Evolutionary conservation across 1,140 invertebrate species (phyloP).

Genomic region (Andrena cerasifolii): DNA sequence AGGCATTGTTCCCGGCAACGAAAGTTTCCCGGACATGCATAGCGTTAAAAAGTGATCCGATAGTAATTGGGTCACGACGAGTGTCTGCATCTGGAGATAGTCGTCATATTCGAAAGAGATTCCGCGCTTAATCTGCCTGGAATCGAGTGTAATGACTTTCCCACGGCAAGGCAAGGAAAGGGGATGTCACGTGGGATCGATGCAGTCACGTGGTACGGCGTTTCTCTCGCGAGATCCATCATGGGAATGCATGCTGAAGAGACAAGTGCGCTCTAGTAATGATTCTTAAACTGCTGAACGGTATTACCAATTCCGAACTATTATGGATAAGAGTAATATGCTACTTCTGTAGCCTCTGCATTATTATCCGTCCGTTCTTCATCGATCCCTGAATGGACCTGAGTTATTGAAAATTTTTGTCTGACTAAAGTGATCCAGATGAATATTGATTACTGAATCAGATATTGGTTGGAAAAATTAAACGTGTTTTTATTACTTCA

Average conservation of each 20-base stretch:
- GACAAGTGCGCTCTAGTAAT: background rate
- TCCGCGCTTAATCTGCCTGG: constrained; percentile 32
- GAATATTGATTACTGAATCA: too few species aligned
- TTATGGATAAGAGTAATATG: background rate
- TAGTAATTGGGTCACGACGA: constrained; percentile 57
- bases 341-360: too few species aligned
- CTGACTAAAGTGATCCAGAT: too few species aligned
- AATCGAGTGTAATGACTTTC: constrained; percentile 39
- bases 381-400: too few species aligned
- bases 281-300: background rate
- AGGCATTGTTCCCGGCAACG: constrained; percentile 26
- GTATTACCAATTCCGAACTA: background rate
- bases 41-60: constrained; percentile 46
- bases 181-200: background rate
- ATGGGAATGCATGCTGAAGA: background rate
- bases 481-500: too few species aligned
- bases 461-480: too few species aligned
- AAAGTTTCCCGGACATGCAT: constrained; percentile 21
- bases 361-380: background rate
- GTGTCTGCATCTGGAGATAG: constrained; percentile 31
- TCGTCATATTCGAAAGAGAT: constrained; percentile 52
- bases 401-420: too few species aligned
- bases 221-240: background rate
- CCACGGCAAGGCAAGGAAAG: background rate
- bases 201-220: background rate